These are phyloP conservation scores for Picathartes gymnocephalus DNA, from an alignment of 2,113 vertebrate species.

Conservation along the genomic window DNA sequence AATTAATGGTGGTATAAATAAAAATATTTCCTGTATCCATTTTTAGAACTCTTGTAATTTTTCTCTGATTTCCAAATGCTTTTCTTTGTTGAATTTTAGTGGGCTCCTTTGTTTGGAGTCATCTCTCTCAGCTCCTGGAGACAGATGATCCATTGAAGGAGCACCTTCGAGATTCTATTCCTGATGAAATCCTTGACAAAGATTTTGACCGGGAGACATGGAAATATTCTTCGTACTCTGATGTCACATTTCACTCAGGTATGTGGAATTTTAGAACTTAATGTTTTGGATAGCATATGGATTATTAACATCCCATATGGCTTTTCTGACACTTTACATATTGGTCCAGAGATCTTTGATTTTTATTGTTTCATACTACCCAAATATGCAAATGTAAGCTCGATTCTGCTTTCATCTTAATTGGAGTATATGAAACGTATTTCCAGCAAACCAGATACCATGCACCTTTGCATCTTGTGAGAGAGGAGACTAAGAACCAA, in stretches of 20 bases:
- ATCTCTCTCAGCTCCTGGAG: conserved; percentile 81
- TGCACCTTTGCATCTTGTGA: not conserved
- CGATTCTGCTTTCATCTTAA: not conserved
- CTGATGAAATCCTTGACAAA: conserved; percentile 81
- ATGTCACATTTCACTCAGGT: conserved; percentile 79
- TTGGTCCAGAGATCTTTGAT: not conserved
- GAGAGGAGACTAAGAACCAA: not conserved
- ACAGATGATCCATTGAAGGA: conserved; percentile 83
- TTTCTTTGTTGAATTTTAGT: conserved; percentile 65
- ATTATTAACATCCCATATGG: not conserved
- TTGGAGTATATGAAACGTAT: not conserved
- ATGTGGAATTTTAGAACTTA: not conserved
- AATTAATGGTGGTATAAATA: not conserved
- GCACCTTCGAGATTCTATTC: conserved; percentile 73
- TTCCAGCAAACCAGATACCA: not conserved
- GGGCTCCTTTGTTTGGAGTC: conserved; percentile 89
- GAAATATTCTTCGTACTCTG: conserved; percentile 86
- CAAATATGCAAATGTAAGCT: not conserved
- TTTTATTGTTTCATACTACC: not conserved
- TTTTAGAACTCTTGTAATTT: not conserved
- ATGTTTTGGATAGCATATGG: not conserved
- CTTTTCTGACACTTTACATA: not conserved
- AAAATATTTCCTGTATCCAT: not conserved
- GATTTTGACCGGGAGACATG: conserved; percentile 80
- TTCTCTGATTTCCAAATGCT: not conserved